Evolutionary conservation across 2,113 vertebrate genomes (phyloP), one percentile per base, ranked within the genome.

Genomic region (Coracopsis vasa): DNA sequence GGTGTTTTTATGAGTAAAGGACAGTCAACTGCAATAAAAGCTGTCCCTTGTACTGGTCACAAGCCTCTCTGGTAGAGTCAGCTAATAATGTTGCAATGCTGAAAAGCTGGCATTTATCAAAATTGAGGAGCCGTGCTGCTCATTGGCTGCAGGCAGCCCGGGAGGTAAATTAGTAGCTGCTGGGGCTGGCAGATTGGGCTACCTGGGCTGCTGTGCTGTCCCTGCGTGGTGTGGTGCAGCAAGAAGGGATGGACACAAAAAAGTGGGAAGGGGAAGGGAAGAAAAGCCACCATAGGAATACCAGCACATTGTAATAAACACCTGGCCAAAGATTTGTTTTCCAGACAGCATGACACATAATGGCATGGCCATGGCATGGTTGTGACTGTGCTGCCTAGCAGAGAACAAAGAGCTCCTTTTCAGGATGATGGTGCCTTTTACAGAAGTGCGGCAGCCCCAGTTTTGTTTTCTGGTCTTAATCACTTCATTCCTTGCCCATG

Each of bases 401-500:
- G 4, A 60, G 33, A 1, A 91, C 88, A 97, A 92, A 93, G 47
- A 77, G n/a, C 29, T 85, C 53, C 81, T 96, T 97, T 71, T 96
- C 8, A 16, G 70, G 44, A 56, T 66, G 45, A 19, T 0, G 4
- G 24, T 48, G 51, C 37, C 61, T 94, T 25, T 27, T 58, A 39
- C 39, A 2, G 3, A 47, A 78, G 41, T 16, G 41, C 37, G 54
- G 66, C 61, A 64, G 47, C 27, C 23, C 29, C 0, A 0, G 29
- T 41, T 78, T 66, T 66, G 33, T 75, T 64, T 72, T 56, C 64
- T 81, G 86, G 19, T 78, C 74, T 92, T 87, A 72, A 33, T 64
- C 33, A 29, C 70, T 91, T 65, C 45, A 86, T 78, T 7, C 4
- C 47, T 87, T 92, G 48, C 67, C 93, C 0, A 0, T 60, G 42